Base-by-base conservation (phyloP, 2,113 vertebrate species). In the Phainopepla nitens region DNA sequence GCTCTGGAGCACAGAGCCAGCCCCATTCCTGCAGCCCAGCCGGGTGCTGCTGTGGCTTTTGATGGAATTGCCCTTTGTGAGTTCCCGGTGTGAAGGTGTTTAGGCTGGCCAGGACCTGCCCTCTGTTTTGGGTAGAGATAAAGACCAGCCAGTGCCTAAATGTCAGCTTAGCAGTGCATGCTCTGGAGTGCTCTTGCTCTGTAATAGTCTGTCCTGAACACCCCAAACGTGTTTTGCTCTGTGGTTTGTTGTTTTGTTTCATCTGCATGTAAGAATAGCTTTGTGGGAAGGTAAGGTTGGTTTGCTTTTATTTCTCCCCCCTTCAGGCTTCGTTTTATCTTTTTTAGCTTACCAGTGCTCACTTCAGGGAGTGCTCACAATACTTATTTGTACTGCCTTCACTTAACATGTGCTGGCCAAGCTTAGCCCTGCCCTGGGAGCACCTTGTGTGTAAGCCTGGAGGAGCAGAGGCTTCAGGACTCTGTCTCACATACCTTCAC, bases 401-500 rank as follows among this genome's bases (percentile, higher is more conserved):
- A 3, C 31, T 25, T 33, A 0, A 2, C 22, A 0, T 0, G 4
- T 35, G 31, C 42, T 77, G 62, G 42, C n/a, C 13, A 20, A 33
- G 49, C 3, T 2, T 50, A 58, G 45, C 22, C 21, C 75, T 60
- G 60, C 36, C 69, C 66, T 42, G 62, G 70, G n/a, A 76, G 10
- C 33, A 15, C 16, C 23, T 28, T 0, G 1, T 11, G 44, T 56
- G 64, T 39, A 29, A 35, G 35, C 24, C 8, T 6, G 3, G 45
- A 53, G 60, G 29, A 51, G 36, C 70, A 60, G 72, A 51, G 42
- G 36, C 71, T 84, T 23, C 49, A 9, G 49, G 14, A 19, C 42
- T 35, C 3, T 1, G 8, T 8, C 19, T 24, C 42, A 2, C 7
- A 0, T 11, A 15, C 1, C 0, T 36, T 36, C 68, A 44, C 56